These are phyloP conservation scores for Aplodontia rufa DNA, from an alignment of 2,113 vertebrate genomes.

Conservation along the genomic window DNA sequence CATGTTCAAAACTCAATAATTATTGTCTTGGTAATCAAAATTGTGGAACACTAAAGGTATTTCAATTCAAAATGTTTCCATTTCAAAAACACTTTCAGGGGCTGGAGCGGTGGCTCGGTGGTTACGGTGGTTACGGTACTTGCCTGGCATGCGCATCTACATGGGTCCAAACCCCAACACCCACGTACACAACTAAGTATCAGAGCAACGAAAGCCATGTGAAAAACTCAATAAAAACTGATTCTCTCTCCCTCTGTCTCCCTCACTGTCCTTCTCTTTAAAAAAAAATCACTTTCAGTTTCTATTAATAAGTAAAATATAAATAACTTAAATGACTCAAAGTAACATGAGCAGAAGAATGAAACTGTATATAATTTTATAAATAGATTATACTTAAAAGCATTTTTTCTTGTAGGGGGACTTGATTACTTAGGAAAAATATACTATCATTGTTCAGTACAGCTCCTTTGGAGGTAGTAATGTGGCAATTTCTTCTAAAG, in stretches of 20 bases:
- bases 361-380: neutral
- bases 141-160: too few species aligned
- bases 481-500: slow-evolving; percentile 11
- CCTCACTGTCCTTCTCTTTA: too few species aligned
- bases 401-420: neutral
- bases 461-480: neutral
- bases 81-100: too few species aligned
- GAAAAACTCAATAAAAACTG: too few species aligned
- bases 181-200: too few species aligned
- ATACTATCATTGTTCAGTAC: neutral
- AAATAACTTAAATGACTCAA: slow-evolving; percentile 7
- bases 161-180: too few species aligned
- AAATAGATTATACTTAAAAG: neutral
- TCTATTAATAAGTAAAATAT: slow-evolving; percentile 5
- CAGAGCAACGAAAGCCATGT: too few species aligned
- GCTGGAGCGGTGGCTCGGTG: too few species aligned
- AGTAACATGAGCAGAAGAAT: neutral
- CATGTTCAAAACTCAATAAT: neutral
- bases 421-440: neutral
- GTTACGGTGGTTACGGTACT: too few species aligned
- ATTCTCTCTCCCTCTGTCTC: too few species aligned
- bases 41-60: neutral
- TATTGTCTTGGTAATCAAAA: slow-evolving; percentile 33
- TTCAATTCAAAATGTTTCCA: slow-evolving; percentile 24
- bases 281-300: slow-evolving; percentile 2